Percentiles rank a stretch among this genome's conserved stretches.
Evolutionary conservation across 30 jellyfish, hydroid and myxozoan species (phyloP).

Genomic region (Hydractinia echinata): DNA sequence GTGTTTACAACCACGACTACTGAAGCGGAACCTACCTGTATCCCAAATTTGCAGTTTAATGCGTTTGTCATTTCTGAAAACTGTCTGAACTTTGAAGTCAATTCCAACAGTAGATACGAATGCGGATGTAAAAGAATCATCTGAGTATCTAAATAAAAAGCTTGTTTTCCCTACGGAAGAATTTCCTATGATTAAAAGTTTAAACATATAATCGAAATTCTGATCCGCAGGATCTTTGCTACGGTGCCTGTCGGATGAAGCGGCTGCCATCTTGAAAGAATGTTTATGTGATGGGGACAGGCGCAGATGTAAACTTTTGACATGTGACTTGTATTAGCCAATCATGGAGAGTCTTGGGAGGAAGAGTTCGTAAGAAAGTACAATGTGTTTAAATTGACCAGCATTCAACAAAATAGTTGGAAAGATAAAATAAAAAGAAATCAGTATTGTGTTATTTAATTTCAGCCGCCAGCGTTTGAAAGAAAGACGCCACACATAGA

Average conservation of each 20-base stretch:
- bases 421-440: no score
- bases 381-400: no score
- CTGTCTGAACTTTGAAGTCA: slow-evolving; percentile 94
- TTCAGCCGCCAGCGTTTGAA: no score
- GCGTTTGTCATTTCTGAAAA: slow-evolving; percentile 84
- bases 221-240: slow-evolving; percentile 99
- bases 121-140: slow-evolving; percentile 96
- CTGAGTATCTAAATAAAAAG: slow-evolving; percentile 86
- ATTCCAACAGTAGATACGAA: slow-evolving; percentile 97
- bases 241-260: slow-evolving; percentile 87
- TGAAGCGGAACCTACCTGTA: slow-evolving; percentile 69
- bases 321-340: slow-evolving; percentile 12
- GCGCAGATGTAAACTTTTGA: slow-evolving; percentile 24
- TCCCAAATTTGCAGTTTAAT: slow-evolving; percentile 98
- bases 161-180: slow-evolving; percentile 97
- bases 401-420: no score
- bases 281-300: slow-evolving; percentile 8
- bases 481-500: no score
- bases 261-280: slow-evolving; percentile 61
- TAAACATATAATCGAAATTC: slow-evolving; percentile 93
- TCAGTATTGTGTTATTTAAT: no score
- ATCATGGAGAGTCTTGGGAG: not conserved
- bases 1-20: not conserved
- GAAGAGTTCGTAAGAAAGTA: no score
- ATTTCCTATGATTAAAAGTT: slow-evolving; percentile 80